Conservation (phyloP, 2,888 invertebrate species). For the Tenthredo livida region DNA sequence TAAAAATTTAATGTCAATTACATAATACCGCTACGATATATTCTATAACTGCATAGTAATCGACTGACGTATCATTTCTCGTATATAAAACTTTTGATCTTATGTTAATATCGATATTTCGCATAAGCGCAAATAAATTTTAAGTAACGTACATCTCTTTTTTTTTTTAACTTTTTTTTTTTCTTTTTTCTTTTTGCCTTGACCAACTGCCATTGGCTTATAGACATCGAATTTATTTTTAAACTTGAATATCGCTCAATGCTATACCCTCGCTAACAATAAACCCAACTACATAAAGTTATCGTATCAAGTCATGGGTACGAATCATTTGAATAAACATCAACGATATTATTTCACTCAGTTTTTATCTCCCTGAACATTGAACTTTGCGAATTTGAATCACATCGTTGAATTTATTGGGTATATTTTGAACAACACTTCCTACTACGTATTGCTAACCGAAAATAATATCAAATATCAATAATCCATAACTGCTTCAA, state of each 20-base stretch:
- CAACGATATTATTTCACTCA: neutral
- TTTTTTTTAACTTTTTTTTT: neutral
- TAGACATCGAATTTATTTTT: conserved; percentile 61
- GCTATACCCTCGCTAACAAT: conserved; percentile 44
- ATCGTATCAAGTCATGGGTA: conserved; percentile 2
- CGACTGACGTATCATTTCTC: neutral
- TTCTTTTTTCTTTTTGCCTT: neutral
- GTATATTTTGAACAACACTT: neutral
- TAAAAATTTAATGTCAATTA: conserved; percentile 29
- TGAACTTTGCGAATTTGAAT: conserved; percentile 19
- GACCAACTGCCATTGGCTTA: conserved; percentile 57
- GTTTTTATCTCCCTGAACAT: neutral
- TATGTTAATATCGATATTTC: neutral
- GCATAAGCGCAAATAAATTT: neutral
- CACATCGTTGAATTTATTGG: neutral
- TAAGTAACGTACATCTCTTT: neutral
- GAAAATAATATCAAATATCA: neutral
- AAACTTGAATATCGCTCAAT: conserved; percentile 49
- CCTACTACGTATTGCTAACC: neutral
- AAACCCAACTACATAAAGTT: neutral
- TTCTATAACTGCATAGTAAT: neutral
- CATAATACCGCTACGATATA: neutral
- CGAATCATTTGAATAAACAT: neutral
- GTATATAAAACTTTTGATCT: neutral
- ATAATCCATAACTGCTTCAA: neutral